Percentiles rank a stretch among this genome's conserved stretches.
Evolutionary conservation across 2,113 vertebrate species (phyloP).

Genomic region (Neodon shergylaensis): DNA sequence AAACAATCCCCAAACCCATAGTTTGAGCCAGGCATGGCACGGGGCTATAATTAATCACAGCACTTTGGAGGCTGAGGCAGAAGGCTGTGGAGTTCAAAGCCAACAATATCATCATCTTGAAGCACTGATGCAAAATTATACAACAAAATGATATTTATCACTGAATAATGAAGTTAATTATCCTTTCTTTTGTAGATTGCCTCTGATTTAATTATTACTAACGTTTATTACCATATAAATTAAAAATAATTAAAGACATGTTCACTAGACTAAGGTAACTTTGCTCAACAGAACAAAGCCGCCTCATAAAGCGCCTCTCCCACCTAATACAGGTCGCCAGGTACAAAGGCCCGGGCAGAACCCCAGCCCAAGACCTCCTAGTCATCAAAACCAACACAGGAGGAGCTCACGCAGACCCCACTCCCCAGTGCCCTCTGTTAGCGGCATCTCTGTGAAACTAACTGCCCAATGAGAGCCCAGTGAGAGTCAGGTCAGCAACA

Average conservation of each 20-base stretch:
- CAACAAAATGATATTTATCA: slow-evolving; percentile 15
- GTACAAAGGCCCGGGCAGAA: background rate
- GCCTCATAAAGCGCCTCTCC: background rate
- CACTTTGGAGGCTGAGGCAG: background rate
- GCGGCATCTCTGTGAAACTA: background rate
- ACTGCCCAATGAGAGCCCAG: background rate
- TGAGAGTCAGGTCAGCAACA: background rate
- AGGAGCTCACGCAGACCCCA: background rate
- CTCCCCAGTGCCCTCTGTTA: background rate
- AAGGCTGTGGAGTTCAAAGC: background rate
- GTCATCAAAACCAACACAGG: background rate
- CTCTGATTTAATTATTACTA: slow-evolving; percentile 18
- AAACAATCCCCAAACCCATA: background rate
- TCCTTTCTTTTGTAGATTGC: slow-evolving; percentile 10
- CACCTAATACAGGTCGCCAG: background rate
- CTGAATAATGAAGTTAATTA: background rate
- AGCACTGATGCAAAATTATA: background rate
- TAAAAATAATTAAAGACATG: slow-evolving; percentile 25
- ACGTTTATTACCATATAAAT: slow-evolving; percentile 42
- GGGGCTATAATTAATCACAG: background rate
- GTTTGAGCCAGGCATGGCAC: background rate
- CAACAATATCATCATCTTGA: background rate
- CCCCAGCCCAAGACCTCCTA: background rate
- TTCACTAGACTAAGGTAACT: background rate
- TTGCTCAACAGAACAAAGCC: background rate